Base-by-base conservation (phyloP, 2,113 vertebrate genomes). In the Tricholaema leucomelas region DNA sequence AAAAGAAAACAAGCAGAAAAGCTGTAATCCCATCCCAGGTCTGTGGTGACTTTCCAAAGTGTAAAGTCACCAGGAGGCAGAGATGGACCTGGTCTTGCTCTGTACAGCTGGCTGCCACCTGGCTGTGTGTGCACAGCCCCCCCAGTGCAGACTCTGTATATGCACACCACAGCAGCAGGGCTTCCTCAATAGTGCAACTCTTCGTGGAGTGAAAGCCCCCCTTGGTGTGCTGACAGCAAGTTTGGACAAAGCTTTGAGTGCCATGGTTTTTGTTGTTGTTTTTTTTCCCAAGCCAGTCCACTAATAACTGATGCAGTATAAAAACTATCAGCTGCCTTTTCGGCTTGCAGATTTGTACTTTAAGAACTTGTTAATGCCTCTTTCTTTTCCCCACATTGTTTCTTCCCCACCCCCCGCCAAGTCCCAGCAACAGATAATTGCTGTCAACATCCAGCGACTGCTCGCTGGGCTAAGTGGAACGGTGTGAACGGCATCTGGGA, bases 101-200 rank as follows among this genome's bases (percentile, higher is more conserved):
- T 0, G 8, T 4, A 20, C 63, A 5, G 54, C 64, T 36, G 6
- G 8, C 9, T 2, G 1, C 8, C 0, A 40, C 23, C 12, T 50
- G 48, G 38, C 82, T 5, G 38, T 2, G 56, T 8, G 73, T 25
- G 15, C 40, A 3, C 23, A 25, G 48, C 48, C 23, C 33, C 12
- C 58, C 8, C 20, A 21, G 14, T 24, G n/a, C 13, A 24, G n/a
- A 21, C 56, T 36, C 14, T 15, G 23, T 36, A 12, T 36, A 28
- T n/a, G 12, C 56, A 13, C 56, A n/a, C 56, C 56, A 25, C 6
- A 63, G 23, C 60, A 25, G 35, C 9, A 16, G 25, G 60, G 21
- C 60, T 36, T 27, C 27, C 35, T n/a, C 10, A 40, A 27, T 8
- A 63, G 60, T 63, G 60, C 60, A 38, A 28, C 15, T 38, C 35